Base-by-base conservation (phyloP, 1,140 invertebrate species). In the Drosophila pseudoananassae region DNA sequence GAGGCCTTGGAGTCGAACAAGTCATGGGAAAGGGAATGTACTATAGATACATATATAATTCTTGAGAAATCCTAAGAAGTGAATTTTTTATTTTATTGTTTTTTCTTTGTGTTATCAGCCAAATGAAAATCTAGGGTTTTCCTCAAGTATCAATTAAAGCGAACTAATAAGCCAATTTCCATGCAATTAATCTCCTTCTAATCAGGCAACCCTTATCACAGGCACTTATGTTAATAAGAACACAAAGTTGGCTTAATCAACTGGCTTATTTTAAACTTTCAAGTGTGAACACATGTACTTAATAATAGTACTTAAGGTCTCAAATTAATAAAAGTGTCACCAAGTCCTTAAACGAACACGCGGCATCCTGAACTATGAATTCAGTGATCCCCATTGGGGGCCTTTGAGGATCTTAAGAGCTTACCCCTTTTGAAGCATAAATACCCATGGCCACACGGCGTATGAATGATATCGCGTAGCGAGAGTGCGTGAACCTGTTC, bases 401-500 rank as follows among this genome's bases (percentile, higher is more conserved):
- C 33, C 40, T 43, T 43, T 43, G 14, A 15, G 10, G 17, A 27
- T 56, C 63, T 69, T 69, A 38, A 23, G 38, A 46, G 36, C 47
- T 66, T 64, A 50, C 17, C 15, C 29, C 14, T 51, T 51, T 33
- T 51, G 1, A 49, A 25, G 4, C 63, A 53, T 68, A 25, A 23
- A 38, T 25, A 56, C 14, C n/a, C 25, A 17, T 17, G 31, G 14
- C 63, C 63, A 68, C 64, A 5, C 50, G 31, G 46, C 63, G 58
- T 66, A 64, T 64, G 59, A 69, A 40, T 47, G 66, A 69, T 69
- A 69, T 69, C 31, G 17, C n/a, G 7, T 3, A 29, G 45, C n/a
- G 50, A 17, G 29, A 23, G n/a, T 23, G 17, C 58, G 45, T 23
- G 58, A 51, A 50, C 56, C 5, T 43, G 14, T 43, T 43, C 7